phyloP scores from a whole-genome alignment of 2,113 vertebrate genomes.

The Macquaria ambigua region DNA sequence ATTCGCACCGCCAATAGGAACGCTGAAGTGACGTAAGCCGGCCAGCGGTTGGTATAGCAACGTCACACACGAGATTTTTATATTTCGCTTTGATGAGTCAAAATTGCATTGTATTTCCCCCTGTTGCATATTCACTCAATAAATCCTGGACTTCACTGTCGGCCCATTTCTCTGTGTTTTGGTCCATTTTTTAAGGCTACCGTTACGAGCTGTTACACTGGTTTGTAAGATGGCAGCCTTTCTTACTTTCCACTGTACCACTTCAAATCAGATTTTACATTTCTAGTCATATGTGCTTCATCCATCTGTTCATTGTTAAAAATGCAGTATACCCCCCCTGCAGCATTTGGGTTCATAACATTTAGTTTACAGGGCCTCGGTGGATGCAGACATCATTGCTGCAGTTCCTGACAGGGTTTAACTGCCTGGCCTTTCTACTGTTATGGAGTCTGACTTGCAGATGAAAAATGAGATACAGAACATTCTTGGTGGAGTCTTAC shows the following conservation, averaged over 20 bases:
- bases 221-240: not conserved
- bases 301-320: not conserved
- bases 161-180: too few relatives aligned
- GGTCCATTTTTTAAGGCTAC: too few relatives aligned
- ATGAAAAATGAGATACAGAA: constrained; percentile 23
- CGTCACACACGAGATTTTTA: too few relatives aligned
- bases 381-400: not conserved
- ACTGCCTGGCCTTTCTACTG: constrained; percentile 32
- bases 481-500: constrained; percentile 9
- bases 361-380: constrained; percentile 2
- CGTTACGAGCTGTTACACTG: too few relatives aligned
- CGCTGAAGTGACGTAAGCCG: too few relatives aligned
- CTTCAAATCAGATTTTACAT: not conserved
- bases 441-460: constrained; percentile 9
- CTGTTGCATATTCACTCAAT: too few relatives aligned
- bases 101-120: too few relatives aligned
- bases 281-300: not conserved
- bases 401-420: constrained; percentile 26
- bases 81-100: too few relatives aligned
- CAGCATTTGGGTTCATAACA: constrained; percentile 16
- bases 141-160: too few relatives aligned
- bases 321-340: not conserved
- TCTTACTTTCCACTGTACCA: not conserved
- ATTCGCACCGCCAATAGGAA: too few relatives aligned
- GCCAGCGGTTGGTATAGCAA: too few relatives aligned